Evolutionary conservation across 1,140 invertebrate species (phyloP).

Genomic region (Tetragonula clypearis): DNA sequence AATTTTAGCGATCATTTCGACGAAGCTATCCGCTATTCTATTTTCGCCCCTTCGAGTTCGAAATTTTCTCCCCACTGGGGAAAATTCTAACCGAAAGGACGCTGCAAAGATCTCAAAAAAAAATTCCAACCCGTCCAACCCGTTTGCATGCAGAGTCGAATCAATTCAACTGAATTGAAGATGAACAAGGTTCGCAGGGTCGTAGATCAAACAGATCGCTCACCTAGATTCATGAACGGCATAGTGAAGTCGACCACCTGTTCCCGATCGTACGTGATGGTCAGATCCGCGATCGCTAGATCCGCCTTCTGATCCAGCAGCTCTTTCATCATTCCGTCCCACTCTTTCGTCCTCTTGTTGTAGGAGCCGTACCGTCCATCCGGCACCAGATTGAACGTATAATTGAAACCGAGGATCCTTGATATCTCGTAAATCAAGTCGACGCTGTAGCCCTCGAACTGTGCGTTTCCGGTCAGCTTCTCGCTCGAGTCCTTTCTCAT

Average conservation of each 20-base stretch:
- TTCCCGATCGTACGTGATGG: conserved; percentile 95
- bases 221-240: conserved; percentile 96
- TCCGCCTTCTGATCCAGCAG: conserved; percentile 95
- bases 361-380: conserved; percentile 91
- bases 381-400: conserved; percentile 91
- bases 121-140: not conserved
- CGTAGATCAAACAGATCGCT: conserved; percentile 46
- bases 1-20: no score
- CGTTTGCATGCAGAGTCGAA: not conserved
- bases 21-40: no score
- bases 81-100: not conserved
- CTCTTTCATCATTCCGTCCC: conserved; percentile 98
- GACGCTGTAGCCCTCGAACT: conserved; percentile 94
- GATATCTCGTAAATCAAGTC: conserved; percentile 94
- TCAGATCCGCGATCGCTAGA: conserved; percentile 95
- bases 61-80: not conserved
- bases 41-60: no score
- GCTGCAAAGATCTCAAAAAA: no score
- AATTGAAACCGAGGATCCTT: conserved; percentile 94
- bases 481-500: conserved; percentile 93
- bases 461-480: conserved; percentile 91
- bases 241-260: conserved; percentile 97
- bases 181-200: not conserved
- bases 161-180: not conserved
- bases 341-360: conserved; percentile 90